Conservation (phyloP, 1,140 invertebrate genomes). For the Euwallacea similis region DNA sequence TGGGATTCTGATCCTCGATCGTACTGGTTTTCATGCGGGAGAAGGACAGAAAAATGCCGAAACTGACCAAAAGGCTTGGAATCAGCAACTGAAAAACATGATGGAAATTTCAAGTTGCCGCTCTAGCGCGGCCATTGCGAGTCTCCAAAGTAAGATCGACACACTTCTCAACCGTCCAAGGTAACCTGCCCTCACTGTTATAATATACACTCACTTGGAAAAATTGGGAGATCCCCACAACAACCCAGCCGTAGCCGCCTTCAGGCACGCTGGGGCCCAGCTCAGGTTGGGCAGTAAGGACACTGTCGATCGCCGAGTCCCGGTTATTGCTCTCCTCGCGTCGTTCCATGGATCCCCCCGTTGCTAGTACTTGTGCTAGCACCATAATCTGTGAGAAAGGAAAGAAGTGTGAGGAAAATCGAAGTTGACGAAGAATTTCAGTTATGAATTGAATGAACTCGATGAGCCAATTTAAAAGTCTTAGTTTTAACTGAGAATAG, state of each 20-base stretch:
- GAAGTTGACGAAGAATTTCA: too few relatives aligned
- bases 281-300: constrained; percentile 64
- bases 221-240: constrained; percentile 60
- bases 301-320: constrained; percentile 54
- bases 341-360: too few relatives aligned
- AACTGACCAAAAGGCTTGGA: constrained; percentile 45
- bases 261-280: constrained; percentile 65
- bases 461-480: too few relatives aligned
- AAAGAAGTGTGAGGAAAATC: too few relatives aligned
- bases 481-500: too few relatives aligned
- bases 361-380: too few relatives aligned
- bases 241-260: constrained; percentile 67
- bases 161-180: neutral
- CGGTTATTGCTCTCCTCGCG: constrained; percentile 5
- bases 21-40: constrained; percentile 37
- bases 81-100: constrained; percentile 42
- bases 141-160: neutral
- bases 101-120: neutral
- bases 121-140: neutral
- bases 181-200: neutral
- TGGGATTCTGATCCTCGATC: constrained; percentile 23
- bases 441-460: too few relatives aligned
- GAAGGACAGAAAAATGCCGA: constrained; percentile 45
- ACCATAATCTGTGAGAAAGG: too few relatives aligned
- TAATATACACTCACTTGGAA: constrained; percentile 54